Evolutionary conservation across 2,888 invertebrate species (phyloP).

Genomic region (Mactromeris polynyma): DNA sequence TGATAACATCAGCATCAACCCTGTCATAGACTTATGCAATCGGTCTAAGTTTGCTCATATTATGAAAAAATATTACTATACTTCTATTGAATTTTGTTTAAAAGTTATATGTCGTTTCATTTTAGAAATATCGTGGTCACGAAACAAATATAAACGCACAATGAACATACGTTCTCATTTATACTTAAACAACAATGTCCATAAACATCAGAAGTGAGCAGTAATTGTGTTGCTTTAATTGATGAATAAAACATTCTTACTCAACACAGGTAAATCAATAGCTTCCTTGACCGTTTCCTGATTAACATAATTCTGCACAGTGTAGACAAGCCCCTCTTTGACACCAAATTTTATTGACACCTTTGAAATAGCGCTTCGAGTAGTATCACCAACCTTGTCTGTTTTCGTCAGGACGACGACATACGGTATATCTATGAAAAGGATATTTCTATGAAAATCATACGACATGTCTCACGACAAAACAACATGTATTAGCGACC

Average conservation of each 20-base stretch:
- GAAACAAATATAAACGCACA: no score
- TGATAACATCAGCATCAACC: no score
- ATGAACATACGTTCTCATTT: no score
- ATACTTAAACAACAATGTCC: no score
- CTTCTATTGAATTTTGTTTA: no score
- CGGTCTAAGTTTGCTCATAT: no score
- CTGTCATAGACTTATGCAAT: neutral
- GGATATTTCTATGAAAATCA: neutral
- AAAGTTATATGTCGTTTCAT: no score
- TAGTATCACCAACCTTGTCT: neutral
- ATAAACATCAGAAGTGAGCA: no score
- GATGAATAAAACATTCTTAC: neutral
- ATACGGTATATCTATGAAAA: neutral
- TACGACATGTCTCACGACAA: neutral
- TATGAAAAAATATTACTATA: no score
- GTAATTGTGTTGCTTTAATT: neutral
- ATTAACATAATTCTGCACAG: neutral
- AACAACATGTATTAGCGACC: no score
- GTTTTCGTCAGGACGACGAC: neutral
- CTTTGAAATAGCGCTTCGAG: neutral
- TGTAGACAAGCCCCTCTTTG: neutral
- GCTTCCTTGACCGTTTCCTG: neutral
- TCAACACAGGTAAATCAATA: neutral
- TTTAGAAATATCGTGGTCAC: no score
- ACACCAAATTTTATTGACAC: neutral